Evolutionary conservation across 2,113 vertebrate genomes (phyloP), one percentile per base, ranked within the genome.

Genomic region (Gambusia affinis): DNA sequence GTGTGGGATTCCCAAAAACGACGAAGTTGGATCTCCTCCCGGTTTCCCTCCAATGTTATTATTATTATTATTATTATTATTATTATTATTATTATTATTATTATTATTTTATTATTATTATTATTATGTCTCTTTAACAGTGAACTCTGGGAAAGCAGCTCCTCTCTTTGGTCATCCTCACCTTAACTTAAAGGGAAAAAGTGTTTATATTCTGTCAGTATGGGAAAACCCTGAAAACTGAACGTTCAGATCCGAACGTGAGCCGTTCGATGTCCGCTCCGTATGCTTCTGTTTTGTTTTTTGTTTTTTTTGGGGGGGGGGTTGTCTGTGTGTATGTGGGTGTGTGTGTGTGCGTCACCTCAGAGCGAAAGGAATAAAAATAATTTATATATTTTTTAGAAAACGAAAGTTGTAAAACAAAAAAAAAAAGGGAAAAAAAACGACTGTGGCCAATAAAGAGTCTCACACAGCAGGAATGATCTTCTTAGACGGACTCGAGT

Each of bases 321-420:
- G 27, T 1, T 35, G 33, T 35, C 8, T 35, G 35, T 10, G 35
- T 35, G 8, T 3, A 2, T 2, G 35, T 37, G 35, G 11, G 35
- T 37, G 35, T 37, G 63, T 64, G 63, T 39, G 64, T 17, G 85
- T 88, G 81, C 86, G 85, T 87, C 75, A 42, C 70, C 88, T 88
- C 82, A 88, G 87, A 92, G 87, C 72, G 51, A 89, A 73, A 89
- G 51, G 88, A 90, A 89, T 76, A 88, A 89, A 37, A 91, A 87
- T 87, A 78, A 93, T 94, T 93, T 92, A 91, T 93, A 91, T 94
- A 92, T 93, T 92, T 91, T 92, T 92, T 90, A 91, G 84, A 88
- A 85, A 89, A 87, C 65, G 70, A 89, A 89, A 90, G 85, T 81
- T 91, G 91, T 91, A 88, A 70, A 88, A 76, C 62, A 67, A 37